Evolutionary conservation across 1,140 invertebrate species (phyloP).

Genomic region (Scaptodrosophila lebanonensis): DNA sequence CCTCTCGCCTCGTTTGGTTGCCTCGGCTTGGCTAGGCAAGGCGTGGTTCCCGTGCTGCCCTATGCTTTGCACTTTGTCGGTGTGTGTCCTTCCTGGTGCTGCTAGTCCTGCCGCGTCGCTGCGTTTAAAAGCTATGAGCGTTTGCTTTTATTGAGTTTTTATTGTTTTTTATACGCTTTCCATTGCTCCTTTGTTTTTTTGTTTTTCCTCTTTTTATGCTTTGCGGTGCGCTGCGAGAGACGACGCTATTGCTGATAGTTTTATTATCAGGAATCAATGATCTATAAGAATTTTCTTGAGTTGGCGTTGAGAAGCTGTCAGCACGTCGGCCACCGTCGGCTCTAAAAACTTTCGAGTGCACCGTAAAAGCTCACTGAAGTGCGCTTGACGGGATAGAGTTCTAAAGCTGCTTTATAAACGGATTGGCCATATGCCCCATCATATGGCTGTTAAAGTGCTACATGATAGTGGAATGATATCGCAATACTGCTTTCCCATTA

Average conservation of each 20-base stretch:
- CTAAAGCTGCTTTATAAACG: no score
- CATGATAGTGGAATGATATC: no score
- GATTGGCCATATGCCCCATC: no score
- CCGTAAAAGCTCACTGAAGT: no score
- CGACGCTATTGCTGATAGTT: slow-evolving; percentile 57
- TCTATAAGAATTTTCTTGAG: slow-evolving; percentile 56
- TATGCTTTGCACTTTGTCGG: slow-evolving; percentile 57
- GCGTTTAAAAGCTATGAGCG: slow-evolving; percentile 67
- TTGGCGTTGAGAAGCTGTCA: slow-evolving; percentile 42
- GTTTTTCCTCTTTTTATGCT: neutral
- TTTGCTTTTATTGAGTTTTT: slow-evolving; percentile 73
- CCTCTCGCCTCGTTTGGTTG: neutral
- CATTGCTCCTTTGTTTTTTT: neutral
- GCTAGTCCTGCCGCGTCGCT: slow-evolving; percentile 42
- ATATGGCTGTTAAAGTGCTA: no score
- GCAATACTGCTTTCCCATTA: no score
- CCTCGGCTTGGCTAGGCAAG: slow-evolving; percentile 3
- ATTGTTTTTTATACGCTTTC: slow-evolving; percentile 67
- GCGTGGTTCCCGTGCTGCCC: slow-evolving; percentile 15
- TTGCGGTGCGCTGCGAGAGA: slow-evolving; percentile 27
- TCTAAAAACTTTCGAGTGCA: no score
- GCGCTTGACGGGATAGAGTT: no score
- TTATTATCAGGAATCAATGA: slow-evolving; percentile 72
- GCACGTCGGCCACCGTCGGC: slow-evolving; percentile 27
- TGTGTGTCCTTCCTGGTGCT: slow-evolving; percentile 25